Evolutionary conservation across 1,140 invertebrate genomes (phyloP).

Genomic region (Leptonema lineaticorne): DNA sequence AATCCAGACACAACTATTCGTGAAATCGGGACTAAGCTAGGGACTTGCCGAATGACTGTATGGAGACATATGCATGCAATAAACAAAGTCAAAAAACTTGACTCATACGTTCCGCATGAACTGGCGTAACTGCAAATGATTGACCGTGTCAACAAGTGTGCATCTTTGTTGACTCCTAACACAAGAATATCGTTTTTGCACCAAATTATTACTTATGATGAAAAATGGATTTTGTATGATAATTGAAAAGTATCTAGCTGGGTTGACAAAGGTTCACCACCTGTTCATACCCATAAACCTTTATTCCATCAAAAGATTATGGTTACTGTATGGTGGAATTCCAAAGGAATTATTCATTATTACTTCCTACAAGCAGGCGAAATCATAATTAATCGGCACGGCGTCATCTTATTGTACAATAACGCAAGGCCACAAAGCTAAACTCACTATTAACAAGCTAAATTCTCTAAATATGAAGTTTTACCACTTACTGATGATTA

Average conservation of each 20-base stretch:
- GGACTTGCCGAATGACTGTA: neutral
- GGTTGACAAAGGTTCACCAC: neutral
- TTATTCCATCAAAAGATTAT: neutral
- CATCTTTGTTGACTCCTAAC: too few species aligned
- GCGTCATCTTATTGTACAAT: too few species aligned
- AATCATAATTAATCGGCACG: too few species aligned
- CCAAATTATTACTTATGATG: neutral
- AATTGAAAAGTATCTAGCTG: neutral
- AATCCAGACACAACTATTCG: neutral
- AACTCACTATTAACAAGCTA: too few species aligned
- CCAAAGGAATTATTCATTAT: slow-evolving; percentile 1
- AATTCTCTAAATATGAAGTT: too few species aligned
- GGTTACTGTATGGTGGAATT: slow-evolving; percentile 1
- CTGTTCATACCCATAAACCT: neutral
- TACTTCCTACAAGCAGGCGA: too few species aligned
- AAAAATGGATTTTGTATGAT: slow-evolving; percentile 5
- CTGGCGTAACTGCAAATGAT: neutral
- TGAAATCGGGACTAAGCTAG: neutral
- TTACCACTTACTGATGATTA: too few species aligned
- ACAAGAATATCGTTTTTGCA: neutral
- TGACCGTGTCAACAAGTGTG: too few species aligned
- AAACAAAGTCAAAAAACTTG: neutral
- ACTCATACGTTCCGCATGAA: neutral
- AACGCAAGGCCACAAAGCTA: too few species aligned
- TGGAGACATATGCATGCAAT: neutral